Percentiles rank a stretch among this genome's conserved stretches.
These are phyloP conservation scores for Guaruba guarouba DNA, from an alignment of 2,113 vertebrate genomes.

Conservation along the genomic window DNA sequence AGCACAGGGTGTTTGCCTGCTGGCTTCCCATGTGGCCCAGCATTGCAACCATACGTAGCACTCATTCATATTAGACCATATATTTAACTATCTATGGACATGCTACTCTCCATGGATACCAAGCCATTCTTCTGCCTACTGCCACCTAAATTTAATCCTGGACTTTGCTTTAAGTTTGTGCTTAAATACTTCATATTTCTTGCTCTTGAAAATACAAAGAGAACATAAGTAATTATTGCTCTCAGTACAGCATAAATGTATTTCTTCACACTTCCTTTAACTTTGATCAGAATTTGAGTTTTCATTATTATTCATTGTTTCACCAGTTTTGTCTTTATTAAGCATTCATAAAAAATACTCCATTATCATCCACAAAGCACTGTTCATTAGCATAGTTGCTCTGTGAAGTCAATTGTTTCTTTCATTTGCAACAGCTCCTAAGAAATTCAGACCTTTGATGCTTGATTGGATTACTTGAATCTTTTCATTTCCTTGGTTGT, in stretches of 20 bases:
- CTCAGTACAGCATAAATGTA: background rate
- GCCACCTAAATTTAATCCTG: background rate
- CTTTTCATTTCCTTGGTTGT: background rate
- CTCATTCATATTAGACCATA: background rate
- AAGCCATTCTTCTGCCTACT: background rate
- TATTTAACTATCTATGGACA: background rate
- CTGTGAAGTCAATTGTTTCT: slow-evolving; percentile 51
- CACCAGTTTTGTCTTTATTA: slow-evolving; percentile 24
- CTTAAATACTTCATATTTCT: background rate
- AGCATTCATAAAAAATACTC: slow-evolving; percentile 15
- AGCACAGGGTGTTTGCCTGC: background rate
- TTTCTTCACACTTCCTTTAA: slow-evolving; percentile 30
- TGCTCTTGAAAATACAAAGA: background rate
- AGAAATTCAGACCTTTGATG: slow-evolving; percentile 31
- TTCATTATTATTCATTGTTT: slow-evolving; percentile 19
- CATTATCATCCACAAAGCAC: slow-evolving; percentile 29
- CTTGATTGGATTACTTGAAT: slow-evolving; percentile 8
- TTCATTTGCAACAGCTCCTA: slow-evolving; percentile 28
- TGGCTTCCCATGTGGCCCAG: background rate
- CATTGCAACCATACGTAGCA: background rate
- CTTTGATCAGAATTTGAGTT: slow-evolving; percentile 8
- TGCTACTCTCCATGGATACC: slow-evolving; percentile 1
- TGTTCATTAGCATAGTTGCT: slow-evolving; percentile 15
- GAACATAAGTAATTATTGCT: background rate
- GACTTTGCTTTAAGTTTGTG: background rate